A percentile compares a stretch with the other conserved stretches of the same genome.
These are phyloP conservation scores for Luscinia luscinia DNA, from an alignment of 2,797 vertebrate species.

Conservation along the genomic window DNA sequence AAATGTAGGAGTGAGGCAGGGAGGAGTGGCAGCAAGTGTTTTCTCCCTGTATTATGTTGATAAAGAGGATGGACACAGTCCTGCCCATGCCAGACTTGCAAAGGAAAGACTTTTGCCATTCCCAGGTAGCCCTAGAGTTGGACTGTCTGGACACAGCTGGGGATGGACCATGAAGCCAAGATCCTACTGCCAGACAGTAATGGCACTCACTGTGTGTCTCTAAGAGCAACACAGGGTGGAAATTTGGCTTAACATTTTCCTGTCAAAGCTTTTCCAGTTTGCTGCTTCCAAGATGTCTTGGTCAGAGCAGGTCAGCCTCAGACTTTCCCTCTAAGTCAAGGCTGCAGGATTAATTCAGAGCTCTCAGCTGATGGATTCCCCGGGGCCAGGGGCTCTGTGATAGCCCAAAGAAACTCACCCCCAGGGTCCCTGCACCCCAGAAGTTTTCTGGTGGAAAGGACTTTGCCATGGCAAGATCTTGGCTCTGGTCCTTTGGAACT, in stretches of 20 bases:
- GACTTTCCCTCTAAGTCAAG: background rate
- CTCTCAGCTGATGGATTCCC: background rate
- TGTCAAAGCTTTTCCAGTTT: background rate
- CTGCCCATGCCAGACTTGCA: background rate
- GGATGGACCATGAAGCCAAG: background rate
- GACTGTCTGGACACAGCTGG: slow-evolving; percentile 38
- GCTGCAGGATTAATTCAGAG: background rate
- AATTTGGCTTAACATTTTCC: background rate
- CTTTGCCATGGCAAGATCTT: background rate
- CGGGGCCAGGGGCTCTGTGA: background rate
- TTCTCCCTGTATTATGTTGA: background rate
- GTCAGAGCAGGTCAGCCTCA: background rate
- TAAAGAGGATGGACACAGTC: background rate
- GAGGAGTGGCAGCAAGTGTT: background rate
- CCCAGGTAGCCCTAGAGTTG: background rate
- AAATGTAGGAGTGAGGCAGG: background rate
- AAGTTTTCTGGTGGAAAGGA: background rate
- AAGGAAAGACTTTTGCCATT: background rate
- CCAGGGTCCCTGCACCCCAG: background rate
- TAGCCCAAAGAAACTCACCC: background rate
- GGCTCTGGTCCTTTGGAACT: background rate
- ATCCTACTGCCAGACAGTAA: slow-evolving; percentile 46
- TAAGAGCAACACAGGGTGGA: background rate
- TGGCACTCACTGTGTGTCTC: slow-evolving; percentile 1
- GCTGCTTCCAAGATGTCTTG: background rate